phyloP scores from a whole-genome alignment of 2,797 vertebrate species.

The Sebastes minor region DNA sequence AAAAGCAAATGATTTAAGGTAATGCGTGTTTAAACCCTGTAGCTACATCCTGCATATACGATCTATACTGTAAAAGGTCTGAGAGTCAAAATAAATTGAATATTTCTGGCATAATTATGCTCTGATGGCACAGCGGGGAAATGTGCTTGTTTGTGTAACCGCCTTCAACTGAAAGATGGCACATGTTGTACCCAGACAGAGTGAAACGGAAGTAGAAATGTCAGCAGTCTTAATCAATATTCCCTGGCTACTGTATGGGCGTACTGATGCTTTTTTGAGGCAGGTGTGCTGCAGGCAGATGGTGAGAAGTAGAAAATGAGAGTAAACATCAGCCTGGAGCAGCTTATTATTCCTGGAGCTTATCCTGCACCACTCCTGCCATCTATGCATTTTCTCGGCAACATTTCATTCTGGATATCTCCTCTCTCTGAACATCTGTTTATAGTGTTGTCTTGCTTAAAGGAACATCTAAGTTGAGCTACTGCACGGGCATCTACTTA shows the following conservation, averaged over 20 bases:
- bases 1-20: background rate
- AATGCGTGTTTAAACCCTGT: background rate
- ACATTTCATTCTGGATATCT: conserved; percentile 15
- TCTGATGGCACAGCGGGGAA: background rate
- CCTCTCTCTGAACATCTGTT: conserved; percentile 35
- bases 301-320: conserved; percentile 44
- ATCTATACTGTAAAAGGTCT: background rate
- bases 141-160: background rate
- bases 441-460: background rate
- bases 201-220: conserved; percentile 61
- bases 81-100: background rate
- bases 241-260: conserved; percentile 28
- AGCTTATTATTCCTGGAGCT: conserved; percentile 41
- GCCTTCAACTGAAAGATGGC: conserved; percentile 20
- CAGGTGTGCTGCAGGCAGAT: conserved; percentile 58
- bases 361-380: conserved; percentile 31
- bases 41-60: background rate
- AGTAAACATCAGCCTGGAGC: conserved; percentile 28
- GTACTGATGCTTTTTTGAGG: conserved; percentile 37
- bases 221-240: conserved; percentile 72
- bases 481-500: background rate
- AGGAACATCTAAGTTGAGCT: background rate
- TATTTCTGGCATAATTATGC: background rate
- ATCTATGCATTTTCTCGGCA: conserved; percentile 9
- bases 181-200: conserved; percentile 21